Conservation (phyloP, 2,113 vertebrate species). For the cattle (Bos taurus) region ARS-UCD2.0 NC_037337.1:35122001-35122500, state of each 20-base stretch:
- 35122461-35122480: not conserved
- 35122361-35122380: not conserved
- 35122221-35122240: too few species aligned
- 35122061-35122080: not conserved
- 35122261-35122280: not conserved
- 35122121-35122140: not conserved
- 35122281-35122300: not conserved
- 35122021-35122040: not conserved
- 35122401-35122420: not conserved
- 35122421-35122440: not conserved
- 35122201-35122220: not conserved
- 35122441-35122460: not conserved
- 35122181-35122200: not conserved
- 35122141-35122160: not conserved
- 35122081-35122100: not conserved
- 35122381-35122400: not conserved
- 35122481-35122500: not conserved
- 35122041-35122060: not conserved
- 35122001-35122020: not conserved
- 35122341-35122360: not conserved
- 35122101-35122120: not conserved
- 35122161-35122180: not conserved
- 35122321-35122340: not conserved
- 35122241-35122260: not conserved
- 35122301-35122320: not conserved